These are phyloP conservation scores for Diplogasteroides magnus DNA, from an alignment of 1,140 invertebrate genomes.

Conservation along the genomic window DNA sequence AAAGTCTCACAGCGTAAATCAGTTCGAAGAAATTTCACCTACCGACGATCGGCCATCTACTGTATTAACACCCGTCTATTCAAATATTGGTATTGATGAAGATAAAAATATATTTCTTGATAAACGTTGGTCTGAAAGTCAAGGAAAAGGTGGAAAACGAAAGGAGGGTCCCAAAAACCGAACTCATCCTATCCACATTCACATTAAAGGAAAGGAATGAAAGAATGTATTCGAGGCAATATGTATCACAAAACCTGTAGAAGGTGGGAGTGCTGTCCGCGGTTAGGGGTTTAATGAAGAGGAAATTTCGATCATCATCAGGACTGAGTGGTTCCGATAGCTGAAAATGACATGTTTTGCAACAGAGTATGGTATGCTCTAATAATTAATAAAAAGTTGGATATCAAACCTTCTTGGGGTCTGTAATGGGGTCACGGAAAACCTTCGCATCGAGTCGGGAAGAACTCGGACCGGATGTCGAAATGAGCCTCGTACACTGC, in stretches of 20 bases:
- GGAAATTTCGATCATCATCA: conserved; percentile 42
- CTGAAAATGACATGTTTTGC: conserved; percentile 28
- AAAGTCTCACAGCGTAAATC: too few relatives aligned
- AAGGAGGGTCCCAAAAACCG: too few relatives aligned
- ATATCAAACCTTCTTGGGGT: conserved; percentile 19
- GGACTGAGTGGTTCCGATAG: conserved; percentile 36
- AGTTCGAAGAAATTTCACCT: too few relatives aligned
- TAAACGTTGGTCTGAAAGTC: too few relatives aligned
- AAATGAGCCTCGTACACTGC: conserved; percentile 5
- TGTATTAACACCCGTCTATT: too few relatives aligned
- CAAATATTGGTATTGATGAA: too few relatives aligned
- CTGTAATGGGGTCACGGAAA: conserved; percentile 28
- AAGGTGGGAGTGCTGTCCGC: conserved; percentile 51
- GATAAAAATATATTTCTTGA: too few relatives aligned
- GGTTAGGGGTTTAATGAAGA: conserved; percentile 41
- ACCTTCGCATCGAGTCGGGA: conserved; percentile 26
- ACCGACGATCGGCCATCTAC: too few relatives aligned
- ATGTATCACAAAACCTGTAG: conserved; percentile 45
- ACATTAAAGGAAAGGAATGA: too few relatives aligned
- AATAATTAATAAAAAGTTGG: background rate
- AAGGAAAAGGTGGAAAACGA: too few relatives aligned
- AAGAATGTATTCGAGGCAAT: too few relatives aligned
- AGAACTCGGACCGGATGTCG: conserved; percentile 1
- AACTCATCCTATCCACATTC: too few relatives aligned
- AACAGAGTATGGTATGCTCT: background rate